Evolutionary conservation across 2,888 invertebrate species (phyloP).

Genomic region (Drosophila buzzatii): DNA sequence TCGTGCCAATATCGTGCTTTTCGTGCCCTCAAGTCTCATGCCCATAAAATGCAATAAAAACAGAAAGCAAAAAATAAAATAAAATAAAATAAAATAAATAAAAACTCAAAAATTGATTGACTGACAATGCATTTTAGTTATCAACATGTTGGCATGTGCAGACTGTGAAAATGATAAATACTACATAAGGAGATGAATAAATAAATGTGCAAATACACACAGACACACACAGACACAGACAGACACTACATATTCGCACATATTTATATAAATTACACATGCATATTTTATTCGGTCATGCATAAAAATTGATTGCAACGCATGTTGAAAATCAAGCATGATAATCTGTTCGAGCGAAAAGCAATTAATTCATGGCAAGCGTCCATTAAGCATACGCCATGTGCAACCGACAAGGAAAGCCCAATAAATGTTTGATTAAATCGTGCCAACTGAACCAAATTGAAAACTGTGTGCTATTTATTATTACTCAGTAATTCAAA

Average conservation of each 20-base stretch:
- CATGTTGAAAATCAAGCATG: constrained; percentile 17
- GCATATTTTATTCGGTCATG: constrained; percentile 17
- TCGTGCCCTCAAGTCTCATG: not conserved
- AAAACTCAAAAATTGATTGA: constrained; percentile 37
- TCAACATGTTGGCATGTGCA: constrained; percentile 32
- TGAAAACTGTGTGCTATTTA: not conserved
- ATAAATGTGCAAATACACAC: constrained; percentile 1
- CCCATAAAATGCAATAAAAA: not conserved
- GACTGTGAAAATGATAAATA: constrained; percentile 26
- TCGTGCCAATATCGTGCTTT: not conserved
- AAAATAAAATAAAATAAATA: too few species aligned
- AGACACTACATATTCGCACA: not conserved
- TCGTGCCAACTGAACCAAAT: constrained; percentile 6
- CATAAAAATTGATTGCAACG: constrained; percentile 24
- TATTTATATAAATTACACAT: not conserved
- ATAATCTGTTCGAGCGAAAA: constrained; percentile 42
- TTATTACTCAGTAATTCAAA: constrained; percentile 14
- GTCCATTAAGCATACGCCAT: constrained; percentile 47
- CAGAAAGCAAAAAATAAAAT: not conserved
- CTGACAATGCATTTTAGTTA: constrained; percentile 30
- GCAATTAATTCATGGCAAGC: constrained; percentile 28
- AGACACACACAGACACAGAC: not conserved
- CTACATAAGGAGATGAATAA: constrained; percentile 16
- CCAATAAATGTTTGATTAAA: constrained; percentile 43
- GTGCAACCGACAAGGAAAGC: constrained; percentile 30